Base-by-base conservation (phyloP, 2,113 vertebrate genomes). In the Rhagologus leucostigma region DNA sequence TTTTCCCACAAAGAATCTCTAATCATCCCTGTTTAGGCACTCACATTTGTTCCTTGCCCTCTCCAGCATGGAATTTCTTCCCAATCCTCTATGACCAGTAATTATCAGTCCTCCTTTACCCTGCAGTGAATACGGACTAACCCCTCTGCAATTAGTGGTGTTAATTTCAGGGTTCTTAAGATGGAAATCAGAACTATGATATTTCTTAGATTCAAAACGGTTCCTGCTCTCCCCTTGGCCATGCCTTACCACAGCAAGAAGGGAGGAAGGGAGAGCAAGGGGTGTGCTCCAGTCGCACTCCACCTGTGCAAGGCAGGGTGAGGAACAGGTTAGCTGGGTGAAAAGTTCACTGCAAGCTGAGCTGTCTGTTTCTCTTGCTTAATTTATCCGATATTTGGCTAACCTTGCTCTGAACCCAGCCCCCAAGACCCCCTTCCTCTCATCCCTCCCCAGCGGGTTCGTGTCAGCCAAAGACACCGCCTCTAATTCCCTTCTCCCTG, bases 381-480 rank as follows among this genome's bases (percentile, higher is more conserved):
- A 99, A 99, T 99, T 99, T 99, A 99, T 99, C 99, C 96, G 96
- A 97, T 99, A 98, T 99, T 99, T 99, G 99, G 99, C 99, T 99
- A 99, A 99, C 99, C 99, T 98, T 98, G 98, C 97, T 98, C 98
- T 99, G 99, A 99, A 99, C 99, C 98, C 98, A 97, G 98, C 98
- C 98, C 98, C 82, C 84, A 97, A 98, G 98, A 98, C 98, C 98
- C 98, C 97, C 96, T 95, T 98, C 98, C 98, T 96, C 91, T 97
- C 97, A 95, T 97, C 97, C 93, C 97, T 96, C 97, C 97, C 88
- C 93, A 86, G 96, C 69, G 86, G 87, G 92, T 53, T 94, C 24
- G 5, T 94, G 96, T 97, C 95, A 96, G 95, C 97, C 96, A 84
- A 84, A 97, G 97, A 95, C 93, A 57, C 65, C 84, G 92, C 93